Evolutionary conservation across 2,888 invertebrate genomes (phyloP).

Genomic region (Pecten maximus): DNA sequence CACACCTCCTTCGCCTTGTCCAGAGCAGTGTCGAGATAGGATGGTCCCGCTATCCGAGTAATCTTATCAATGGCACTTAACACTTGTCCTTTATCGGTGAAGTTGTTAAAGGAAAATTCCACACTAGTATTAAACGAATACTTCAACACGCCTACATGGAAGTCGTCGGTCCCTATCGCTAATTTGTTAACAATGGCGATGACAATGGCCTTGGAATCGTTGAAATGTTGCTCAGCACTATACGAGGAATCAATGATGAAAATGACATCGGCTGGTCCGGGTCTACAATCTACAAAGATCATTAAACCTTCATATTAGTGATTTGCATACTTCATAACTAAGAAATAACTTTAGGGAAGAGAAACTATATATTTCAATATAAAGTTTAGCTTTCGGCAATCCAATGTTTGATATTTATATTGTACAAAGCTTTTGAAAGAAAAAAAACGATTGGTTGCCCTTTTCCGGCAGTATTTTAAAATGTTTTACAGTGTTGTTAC

Average conservation of each 20-base stretch:
- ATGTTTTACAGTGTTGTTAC: no score
- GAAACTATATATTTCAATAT: no score
- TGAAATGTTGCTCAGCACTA: neutral
- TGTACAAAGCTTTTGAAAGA: no score
- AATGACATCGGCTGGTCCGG: constrained; percentile 49
- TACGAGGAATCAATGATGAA: constrained; percentile 35
- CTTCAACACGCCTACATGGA: constrained; percentile 45
- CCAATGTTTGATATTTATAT: no score
- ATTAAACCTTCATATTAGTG: neutral
- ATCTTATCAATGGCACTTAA: constrained; percentile 23
- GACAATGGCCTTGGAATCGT: constrained; percentile 41
- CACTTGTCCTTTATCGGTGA: constrained; percentile 9
- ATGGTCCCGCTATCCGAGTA: neutral
- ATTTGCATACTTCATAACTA: no score
- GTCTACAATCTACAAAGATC: constrained; percentile 47
- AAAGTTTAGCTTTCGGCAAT: no score
- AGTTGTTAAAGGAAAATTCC: constrained; percentile 39
- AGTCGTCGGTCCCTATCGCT: constrained; percentile 47
- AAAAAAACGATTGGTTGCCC: no score
- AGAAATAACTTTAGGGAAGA: no score
- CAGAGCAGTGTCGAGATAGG: constrained; percentile 40
- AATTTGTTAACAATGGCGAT: constrained; percentile 30
- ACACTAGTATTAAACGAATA: constrained; percentile 42
- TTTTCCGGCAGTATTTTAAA: no score
- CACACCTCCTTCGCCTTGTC: constrained; percentile 37